These are phyloP conservation scores for Halcyon senegalensis DNA, from an alignment of 2,113 vertebrate genomes.

Conservation along the genomic window DNA sequence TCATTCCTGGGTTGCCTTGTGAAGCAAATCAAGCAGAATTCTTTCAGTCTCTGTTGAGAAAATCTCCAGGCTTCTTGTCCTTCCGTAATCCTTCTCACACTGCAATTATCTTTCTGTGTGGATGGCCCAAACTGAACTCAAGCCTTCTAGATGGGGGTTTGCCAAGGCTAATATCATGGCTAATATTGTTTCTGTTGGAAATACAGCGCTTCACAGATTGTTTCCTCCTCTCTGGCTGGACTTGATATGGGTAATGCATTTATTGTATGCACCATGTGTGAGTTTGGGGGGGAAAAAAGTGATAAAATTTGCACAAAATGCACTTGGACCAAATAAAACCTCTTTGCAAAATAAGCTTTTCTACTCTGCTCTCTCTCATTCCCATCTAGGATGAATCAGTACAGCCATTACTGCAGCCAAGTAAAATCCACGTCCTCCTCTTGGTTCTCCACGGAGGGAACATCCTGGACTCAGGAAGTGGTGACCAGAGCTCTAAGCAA, in stretches of 20 bases:
- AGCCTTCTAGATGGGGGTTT: not conserved
- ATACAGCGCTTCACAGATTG: not conserved
- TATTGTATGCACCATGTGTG: not conserved
- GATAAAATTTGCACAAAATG: not conserved
- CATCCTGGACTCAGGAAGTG: slow-evolving; percentile 94
- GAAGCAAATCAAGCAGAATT: not conserved
- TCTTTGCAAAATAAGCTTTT: not conserved
- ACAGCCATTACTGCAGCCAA: slow-evolving; percentile 83
- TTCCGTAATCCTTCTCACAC: not conserved
- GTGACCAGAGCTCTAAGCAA: slow-evolving; percentile 95
- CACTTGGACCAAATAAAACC: not conserved
- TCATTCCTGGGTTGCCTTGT: not conserved
- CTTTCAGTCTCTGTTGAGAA: not conserved
- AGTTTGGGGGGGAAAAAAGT: not conserved
- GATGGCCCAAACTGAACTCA: not conserved
- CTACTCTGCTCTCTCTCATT: not conserved
- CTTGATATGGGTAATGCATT: not conserved
- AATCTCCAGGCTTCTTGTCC: not conserved
- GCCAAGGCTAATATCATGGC: not conserved
- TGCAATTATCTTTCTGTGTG: not conserved
- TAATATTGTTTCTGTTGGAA: not conserved
- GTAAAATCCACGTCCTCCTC: slow-evolving; percentile 91
- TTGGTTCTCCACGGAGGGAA: slow-evolving; percentile 95
- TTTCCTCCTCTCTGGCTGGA: not conserved
- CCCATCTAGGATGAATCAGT: slow-evolving; percentile 82